Evolutionary conservation across 2,113 vertebrate species (phyloP), one percentile per base, ranked within the genome.

Genomic region (Salvator merianae): DNA sequence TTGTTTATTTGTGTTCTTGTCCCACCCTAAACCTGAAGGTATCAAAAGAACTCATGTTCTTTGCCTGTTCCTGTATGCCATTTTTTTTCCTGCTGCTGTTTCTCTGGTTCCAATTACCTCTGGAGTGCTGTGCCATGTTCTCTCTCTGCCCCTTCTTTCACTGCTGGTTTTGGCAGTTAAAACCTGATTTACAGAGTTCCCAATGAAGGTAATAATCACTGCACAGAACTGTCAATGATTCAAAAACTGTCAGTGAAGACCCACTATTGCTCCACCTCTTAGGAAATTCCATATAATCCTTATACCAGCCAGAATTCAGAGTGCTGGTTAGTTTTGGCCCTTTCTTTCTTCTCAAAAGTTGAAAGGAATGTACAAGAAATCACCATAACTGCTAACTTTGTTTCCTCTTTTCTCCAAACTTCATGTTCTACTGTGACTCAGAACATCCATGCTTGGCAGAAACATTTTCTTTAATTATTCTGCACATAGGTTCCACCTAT

Each of bases 21-120:
- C n/a, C n/a, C n/a, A n/a, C n/a, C n/a, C n/a, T n/a, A n/a, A n/a
- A n/a, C n/a, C n/a, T n/a, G n/a, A n/a, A n/a, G n/a, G n/a, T n/a
- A n/a, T n/a, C n/a, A n/a, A n/a, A n/a, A n/a, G n/a, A n/a, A n/a
- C n/a, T n/a, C n/a, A n/a, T n/a, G n/a, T n/a, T n/a, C n/a, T n/a
- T n/a, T n/a, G 87, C 86, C 47, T 75, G 69, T 62, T 0, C 73
- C 55, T 81, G 47, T 75, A 13, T 82, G 40, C 63, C 32, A 75
- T 90, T 92, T 82, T 86, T 53, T 88, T n/a, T n/a, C n/a, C 77
- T 88, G 83, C 79, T 91, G 91, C 90, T 88, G 92, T 80, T 90
- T 83, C 68, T n/a, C n/a, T n/a, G n/a, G n/a, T n/a, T n/a, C n/a
- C n/a, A n/a, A n/a, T n/a, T n/a, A n/a, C n/a, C n/a, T n/a, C n/a